Conservation (phyloP, 2,113 vertebrate genomes). For the Corythornis madagascariensis region DNA sequence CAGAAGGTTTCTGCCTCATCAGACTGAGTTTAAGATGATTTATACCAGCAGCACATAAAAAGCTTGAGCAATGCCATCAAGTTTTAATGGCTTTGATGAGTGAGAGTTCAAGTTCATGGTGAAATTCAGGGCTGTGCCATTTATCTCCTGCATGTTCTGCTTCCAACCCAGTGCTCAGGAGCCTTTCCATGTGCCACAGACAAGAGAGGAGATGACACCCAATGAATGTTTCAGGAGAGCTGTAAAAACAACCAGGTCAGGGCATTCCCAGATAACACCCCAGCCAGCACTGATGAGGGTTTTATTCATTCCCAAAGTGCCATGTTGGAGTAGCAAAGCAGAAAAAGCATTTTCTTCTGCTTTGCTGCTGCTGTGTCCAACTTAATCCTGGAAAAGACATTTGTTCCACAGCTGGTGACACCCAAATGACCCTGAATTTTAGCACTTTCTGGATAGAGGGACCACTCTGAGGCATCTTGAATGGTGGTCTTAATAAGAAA, state of each 20-base stretch:
- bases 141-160: not conserved
- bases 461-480: not conserved
- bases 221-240: not conserved
- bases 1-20: not conserved
- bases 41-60: not conserved
- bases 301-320: not conserved
- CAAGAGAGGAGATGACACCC: not conserved
- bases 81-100: not conserved
- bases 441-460: not conserved
- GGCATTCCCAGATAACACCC: not conserved
- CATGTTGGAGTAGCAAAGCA: rapidly evolving
- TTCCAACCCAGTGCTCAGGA: not conserved
- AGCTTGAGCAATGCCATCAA: not conserved
- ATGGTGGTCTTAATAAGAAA: not conserved
- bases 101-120: not conserved
- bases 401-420: not conserved
- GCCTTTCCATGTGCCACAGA: not conserved
- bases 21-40: not conserved
- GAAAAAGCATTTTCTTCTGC: not conserved
- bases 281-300: not conserved
- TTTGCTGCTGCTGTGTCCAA: not conserved
- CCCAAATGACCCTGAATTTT: not conserved
- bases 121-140: not conserved
- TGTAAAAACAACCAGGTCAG: not conserved
- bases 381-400: not conserved